Base-by-base conservation (phyloP, 2,113 vertebrate genomes). In the Passer montanus region DNA sequence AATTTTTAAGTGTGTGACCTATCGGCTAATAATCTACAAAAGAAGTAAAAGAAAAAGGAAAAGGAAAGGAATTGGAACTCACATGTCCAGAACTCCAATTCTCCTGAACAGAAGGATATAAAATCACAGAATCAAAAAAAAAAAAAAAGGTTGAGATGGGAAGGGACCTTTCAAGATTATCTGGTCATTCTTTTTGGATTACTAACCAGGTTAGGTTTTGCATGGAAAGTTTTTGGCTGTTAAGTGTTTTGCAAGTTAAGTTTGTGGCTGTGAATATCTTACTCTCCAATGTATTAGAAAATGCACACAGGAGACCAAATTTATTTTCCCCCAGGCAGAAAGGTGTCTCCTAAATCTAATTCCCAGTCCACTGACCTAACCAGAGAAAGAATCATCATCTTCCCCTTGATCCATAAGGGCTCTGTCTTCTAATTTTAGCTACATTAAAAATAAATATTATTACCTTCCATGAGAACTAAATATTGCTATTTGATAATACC, bases 211-310 rank as follows among this genome's bases (percentile, higher is more conserved):
- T 43, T 46, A 56, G 72, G 5, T 6, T 82, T 63, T 46, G 3
- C 46, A 55, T 23, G 13, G 11, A 50, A 59, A 35, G 23, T 59
- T 37, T 59, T 59, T 59, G 10, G 23, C 58, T 37, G 15, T 59
- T 26, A 37, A 37, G n/a, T 9, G 37, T 59, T 58, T 59, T 37
- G 15, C 58, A 26, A 26, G 56, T 35, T 59, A 59, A 59, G n/a
- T 35, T 59, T 59, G 53, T 50, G 13, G 7, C 3, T 78, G 17
- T 31, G 31, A 84, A 31, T 50, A 74, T 50, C 10, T 84, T 41
- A 35, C 5, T 20, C 6, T 3, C 1, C 15, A 24, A 0, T 3
- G 0, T 27, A 30, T 44, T 41, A 62, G 7, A 53, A 31, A 87
- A 93, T 12, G 15, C 15, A 26, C 10, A 43, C 1, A 47, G 43